phyloP scores from a whole-genome alignment of 37 sponge, comb jelly and placozoan species.

The Spongilla lacustris region DNA sequence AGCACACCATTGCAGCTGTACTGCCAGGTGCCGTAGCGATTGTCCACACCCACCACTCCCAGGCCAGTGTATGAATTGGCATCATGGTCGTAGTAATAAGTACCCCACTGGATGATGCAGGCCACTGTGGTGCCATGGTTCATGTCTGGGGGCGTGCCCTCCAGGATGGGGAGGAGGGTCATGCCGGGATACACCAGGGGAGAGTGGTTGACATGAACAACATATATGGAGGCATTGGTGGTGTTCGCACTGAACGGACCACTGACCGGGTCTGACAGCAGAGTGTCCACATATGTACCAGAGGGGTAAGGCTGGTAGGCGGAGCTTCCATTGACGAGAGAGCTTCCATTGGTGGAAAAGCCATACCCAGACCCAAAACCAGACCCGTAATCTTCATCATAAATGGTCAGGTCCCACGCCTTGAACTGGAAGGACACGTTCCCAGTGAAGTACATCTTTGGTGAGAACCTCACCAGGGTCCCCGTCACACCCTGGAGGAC shows the following conservation, averaged over 20 bases:
- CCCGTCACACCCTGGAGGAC: constrained; percentile 50
- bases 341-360: not conserved
- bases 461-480: constrained; percentile 67
- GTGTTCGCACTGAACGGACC: constrained; percentile 76
- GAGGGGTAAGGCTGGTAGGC: constrained; percentile 29
- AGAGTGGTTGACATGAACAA: constrained; percentile 89
- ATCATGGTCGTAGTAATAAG: constrained; percentile 75
- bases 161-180: constrained; percentile 50
- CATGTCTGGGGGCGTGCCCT: constrained; percentile 35
- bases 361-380: constrained; percentile 28
- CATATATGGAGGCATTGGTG: constrained; percentile 42
- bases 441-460: constrained; percentile 81
- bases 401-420: constrained; percentile 81
- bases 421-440: constrained; percentile 46
- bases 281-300: constrained; percentile 47
- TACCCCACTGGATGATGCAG: constrained; percentile 41
- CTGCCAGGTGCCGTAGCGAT: constrained; percentile 80
- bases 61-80: constrained; percentile 57
- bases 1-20: constrained; percentile 69
- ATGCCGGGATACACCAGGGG: constrained; percentile 63
- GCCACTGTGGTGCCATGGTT: constrained; percentile 83
- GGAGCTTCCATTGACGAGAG: not conserved
- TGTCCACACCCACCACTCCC: constrained; percentile 78
- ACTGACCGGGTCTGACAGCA: constrained; percentile 42
- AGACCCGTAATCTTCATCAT: constrained; percentile 6